Evolutionary conservation across 1,140 invertebrate genomes (phyloP).

Genomic region (Ostrea edulis): DNA sequence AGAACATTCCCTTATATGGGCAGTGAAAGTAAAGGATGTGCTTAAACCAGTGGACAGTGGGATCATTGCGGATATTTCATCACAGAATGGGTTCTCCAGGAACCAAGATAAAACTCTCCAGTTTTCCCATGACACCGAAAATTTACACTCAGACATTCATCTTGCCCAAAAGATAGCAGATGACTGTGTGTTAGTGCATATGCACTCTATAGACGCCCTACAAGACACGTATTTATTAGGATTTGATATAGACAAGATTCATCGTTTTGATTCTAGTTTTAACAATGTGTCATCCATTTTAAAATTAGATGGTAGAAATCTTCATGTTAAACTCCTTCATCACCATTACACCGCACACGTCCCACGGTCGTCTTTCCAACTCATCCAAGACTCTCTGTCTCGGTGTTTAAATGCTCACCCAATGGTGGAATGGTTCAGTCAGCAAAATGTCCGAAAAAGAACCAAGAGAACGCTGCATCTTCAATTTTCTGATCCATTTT

Average conservation of each 20-base stretch:
- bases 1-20: constrained; percentile 59
- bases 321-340: background rate
- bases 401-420: constrained; percentile 62
- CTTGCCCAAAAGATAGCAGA: constrained; percentile 36
- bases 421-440: constrained; percentile 69
- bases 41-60: background rate
- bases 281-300: background rate
- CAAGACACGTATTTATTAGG: constrained; percentile 19
- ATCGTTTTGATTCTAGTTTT: background rate
- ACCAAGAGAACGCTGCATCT: constrained; percentile 60
- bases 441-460: constrained; percentile 65
- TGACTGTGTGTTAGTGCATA: constrained; percentile 41
- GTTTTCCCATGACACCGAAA: constrained; percentile 5
- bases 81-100: background rate
- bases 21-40: constrained; percentile 47
- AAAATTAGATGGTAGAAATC: background rate
- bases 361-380: constrained; percentile 23
- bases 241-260: constrained; percentile 10
- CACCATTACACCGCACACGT: background rate
- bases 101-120: background rate
- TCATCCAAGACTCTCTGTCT: constrained; percentile 43
- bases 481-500: constrained; percentile 71
- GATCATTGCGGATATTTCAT: background rate
- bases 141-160: constrained; percentile 17
- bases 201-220: background rate